Base-by-base conservation (phyloP, 2,113 vertebrate species). In the Glaucidium brasilianum region DNA sequence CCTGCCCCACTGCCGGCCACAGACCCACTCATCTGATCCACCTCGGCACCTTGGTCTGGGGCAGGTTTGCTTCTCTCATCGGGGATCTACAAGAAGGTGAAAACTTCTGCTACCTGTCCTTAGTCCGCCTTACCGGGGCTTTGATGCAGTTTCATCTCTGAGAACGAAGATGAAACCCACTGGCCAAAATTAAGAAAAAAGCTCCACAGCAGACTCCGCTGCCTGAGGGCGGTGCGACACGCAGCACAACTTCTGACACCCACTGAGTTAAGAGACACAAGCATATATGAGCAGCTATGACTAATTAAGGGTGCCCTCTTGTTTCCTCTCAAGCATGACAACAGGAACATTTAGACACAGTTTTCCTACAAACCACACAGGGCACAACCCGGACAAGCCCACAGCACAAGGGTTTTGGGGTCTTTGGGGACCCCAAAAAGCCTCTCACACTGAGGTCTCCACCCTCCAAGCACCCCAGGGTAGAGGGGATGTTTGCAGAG, bases 91-190 rank as follows among this genome's bases (percentile, higher is more conserved):
- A 25, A 68, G n/a, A 83, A 21, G 29, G 26, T 14, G 41, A 71
- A 83, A 81, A 30, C 25, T 20, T 22, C 41, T 41, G 18, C 88
- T n/a, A 66, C 25, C 56, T 30, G 19, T 35, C n/a, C 50, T 41
- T n/a, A 22, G 12, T 10, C 47, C 30, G 68, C 23, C 26, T 72
- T 14, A 26, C 15, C 8, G 20, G 15, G 3, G 19, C 23, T 30
- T 29, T 29, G 59, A 55, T 13, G 12, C 19, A 1, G 0, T 23
- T 89, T 72, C 15, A 18, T 16, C 34, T 60, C 39, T 1, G 0
- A 27, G 53, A 81, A 17, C 0, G 1, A 91, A 72, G 83, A 39
- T 1, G 14, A 69, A 87, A 12, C 3, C 37, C 35, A 8, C 0
- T 2, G 52, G 19, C 23, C 85, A 45, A 18, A 30, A 4, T 0